Conservation (phyloP, 2,888 invertebrate genomes). For the Schrankia costaestrigalis region DNA sequence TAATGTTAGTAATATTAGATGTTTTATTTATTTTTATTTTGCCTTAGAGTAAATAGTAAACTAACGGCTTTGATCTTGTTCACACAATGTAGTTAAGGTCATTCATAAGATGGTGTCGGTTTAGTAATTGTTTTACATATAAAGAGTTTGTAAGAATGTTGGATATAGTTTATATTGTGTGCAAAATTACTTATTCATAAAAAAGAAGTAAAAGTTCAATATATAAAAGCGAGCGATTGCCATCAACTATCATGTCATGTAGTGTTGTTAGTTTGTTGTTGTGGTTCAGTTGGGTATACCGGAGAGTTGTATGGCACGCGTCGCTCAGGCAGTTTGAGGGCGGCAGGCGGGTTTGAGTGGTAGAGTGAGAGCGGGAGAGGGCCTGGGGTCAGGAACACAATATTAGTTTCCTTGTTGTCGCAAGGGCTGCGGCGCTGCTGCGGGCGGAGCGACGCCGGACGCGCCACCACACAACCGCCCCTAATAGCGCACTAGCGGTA, state of each 20-base stretch:
- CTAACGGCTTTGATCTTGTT: too few relatives aligned
- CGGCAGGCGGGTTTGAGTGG: constrained; percentile 65
- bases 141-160: too few relatives aligned
- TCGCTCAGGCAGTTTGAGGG: constrained; percentile 27
- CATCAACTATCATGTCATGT: constrained; percentile 11
- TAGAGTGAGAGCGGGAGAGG: constrained; percentile 49
- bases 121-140: too few relatives aligned
- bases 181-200: constrained; percentile 2
- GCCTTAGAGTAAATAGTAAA: too few relatives aligned
- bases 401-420: constrained; percentile 82
- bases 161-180: too few relatives aligned
- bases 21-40: too few relatives aligned
- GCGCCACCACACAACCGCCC: constrained; percentile 72
- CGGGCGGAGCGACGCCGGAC: constrained; percentile 73
- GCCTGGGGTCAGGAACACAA: constrained; percentile 77
- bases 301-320: too few relatives aligned
- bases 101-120: too few relatives aligned
- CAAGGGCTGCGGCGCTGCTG: constrained; percentile 79
- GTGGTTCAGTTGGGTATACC: too few relatives aligned
- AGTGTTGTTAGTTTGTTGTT: too few relatives aligned
- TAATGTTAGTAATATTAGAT: too few relatives aligned
- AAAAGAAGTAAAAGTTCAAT: constrained; percentile 39
- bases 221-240: constrained; percentile 22
- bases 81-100: too few relatives aligned
- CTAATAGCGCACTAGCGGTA: constrained; percentile 79